Evolutionary conservation across 2,797 vertebrate species (phyloP).

Genomic region (Decapterus maruadsi): DNA sequence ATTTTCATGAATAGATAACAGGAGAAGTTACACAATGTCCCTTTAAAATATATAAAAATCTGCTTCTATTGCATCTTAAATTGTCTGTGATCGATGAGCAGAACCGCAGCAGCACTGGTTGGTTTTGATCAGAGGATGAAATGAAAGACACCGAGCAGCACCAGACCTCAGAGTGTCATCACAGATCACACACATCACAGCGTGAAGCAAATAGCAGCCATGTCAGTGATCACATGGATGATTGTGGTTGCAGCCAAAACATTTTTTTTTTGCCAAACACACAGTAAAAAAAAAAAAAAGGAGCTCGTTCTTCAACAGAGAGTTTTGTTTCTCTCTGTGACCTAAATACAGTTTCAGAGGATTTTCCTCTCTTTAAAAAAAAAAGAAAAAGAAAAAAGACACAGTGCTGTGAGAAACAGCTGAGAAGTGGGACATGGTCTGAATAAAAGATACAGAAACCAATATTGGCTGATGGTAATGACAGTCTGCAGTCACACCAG

Average conservation of each 20-base stretch:
- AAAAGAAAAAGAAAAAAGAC: too few species aligned
- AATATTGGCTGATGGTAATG: neutral
- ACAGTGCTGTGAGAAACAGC: neutral
- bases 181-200: too few species aligned
- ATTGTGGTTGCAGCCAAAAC: neutral
- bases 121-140: too few species aligned
- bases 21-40: too few species aligned
- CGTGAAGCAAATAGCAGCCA: neutral
- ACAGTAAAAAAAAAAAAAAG: neutral
- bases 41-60: neutral
- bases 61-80: neutral
- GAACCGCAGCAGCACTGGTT: too few species aligned
- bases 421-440: neutral
- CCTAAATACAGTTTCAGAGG: constrained; percentile 1
- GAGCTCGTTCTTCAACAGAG: neutral
- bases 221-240: neutral
- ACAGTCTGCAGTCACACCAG: neutral
- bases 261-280: neutral
- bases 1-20: too few species aligned
- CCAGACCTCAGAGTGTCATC: neutral
- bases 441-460: neutral
- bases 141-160: neutral
- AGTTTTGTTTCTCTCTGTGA: neutral
- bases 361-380: neutral
- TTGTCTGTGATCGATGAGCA: too few species aligned